These are phyloP conservation scores for Cryptoleucopteryx plumbea DNA, from an alignment of 2,113 vertebrate genomes.

Conservation along the genomic window DNA sequence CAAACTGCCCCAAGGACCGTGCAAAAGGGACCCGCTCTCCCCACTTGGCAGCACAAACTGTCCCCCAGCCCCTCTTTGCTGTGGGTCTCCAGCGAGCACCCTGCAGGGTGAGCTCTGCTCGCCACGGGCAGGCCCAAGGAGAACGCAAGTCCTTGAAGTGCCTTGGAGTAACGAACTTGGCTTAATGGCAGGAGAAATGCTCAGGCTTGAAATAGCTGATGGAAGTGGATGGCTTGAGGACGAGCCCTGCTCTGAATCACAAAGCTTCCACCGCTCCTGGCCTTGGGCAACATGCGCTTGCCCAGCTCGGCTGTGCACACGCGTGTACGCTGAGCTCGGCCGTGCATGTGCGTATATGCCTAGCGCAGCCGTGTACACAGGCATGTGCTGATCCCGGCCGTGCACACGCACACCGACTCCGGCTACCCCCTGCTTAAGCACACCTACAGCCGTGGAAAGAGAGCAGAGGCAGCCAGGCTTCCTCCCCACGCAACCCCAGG, in stretches of 20 bases:
- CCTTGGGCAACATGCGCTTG: background rate
- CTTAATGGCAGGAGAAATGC: background rate
- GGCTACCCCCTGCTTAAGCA: background rate
- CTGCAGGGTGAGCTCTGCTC: accelerated
- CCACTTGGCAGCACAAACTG: accelerated
- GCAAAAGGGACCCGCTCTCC: too few relatives aligned
- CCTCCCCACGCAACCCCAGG: too few relatives aligned
- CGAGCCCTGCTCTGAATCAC: background rate
- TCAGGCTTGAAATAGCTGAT: background rate
- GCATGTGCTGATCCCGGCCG: background rate
- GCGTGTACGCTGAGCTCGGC: background rate
- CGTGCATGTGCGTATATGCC: background rate
- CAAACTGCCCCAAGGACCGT: accelerated
- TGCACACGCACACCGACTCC: background rate
- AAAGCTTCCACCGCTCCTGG: background rate
- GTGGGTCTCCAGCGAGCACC: accelerated
- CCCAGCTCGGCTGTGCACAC: background rate
- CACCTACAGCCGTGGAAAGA: background rate
- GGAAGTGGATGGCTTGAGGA: background rate
- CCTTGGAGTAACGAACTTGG: accelerated
- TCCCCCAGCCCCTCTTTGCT: background rate
- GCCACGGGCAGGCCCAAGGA: background rate
- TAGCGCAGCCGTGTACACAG: background rate
- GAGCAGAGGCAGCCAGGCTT: background rate
- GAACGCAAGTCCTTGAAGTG: background rate